phyloP scores from a whole-genome alignment of 2,888 invertebrate genomes.

The Troilus luridus region DNA sequence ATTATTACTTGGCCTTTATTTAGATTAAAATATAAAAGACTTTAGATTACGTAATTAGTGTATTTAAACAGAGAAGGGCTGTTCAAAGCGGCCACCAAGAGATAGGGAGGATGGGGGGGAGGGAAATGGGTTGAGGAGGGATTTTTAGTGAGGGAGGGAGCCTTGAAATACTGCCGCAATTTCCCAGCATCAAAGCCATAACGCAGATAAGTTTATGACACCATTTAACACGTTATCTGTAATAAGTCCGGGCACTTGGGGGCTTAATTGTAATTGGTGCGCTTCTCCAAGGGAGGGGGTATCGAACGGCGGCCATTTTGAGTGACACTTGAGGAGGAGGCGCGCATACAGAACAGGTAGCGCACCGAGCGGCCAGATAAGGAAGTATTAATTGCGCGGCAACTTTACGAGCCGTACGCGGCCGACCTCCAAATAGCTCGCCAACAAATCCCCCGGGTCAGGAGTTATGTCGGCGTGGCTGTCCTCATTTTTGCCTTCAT shows the following conservation, averaged over 20 bases:
- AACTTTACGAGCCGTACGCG: slow-evolving; percentile 54
- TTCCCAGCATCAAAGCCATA: slow-evolving; percentile 61
- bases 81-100: slow-evolving; percentile 49
- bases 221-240: slow-evolving; percentile 64
- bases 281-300: slow-evolving; percentile 53
- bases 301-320: slow-evolving; percentile 61
- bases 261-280: slow-evolving; percentile 62
- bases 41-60: slow-evolving; percentile 39
- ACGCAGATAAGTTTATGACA: slow-evolving; percentile 64
- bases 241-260: slow-evolving; percentile 60
- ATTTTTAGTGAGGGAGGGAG: slow-evolving; percentile 48
- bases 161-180: slow-evolving; percentile 62
- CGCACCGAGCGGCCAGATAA: slow-evolving; percentile 55
- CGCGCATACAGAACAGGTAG: slow-evolving; percentile 60
- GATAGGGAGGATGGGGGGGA: slow-evolving; percentile 45
- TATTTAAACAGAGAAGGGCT: slow-evolving; percentile 62
- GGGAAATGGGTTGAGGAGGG: slow-evolving; percentile 56
- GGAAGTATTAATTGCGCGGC: slow-evolving; percentile 59
- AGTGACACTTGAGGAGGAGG: slow-evolving; percentile 61
- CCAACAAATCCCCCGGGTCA: neutral
- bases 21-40: slow-evolving; percentile 35
- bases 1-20: neutral
- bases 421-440: slow-evolving; percentile 39
- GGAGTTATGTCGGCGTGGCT: slow-evolving; percentile 20
- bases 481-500: slow-evolving; percentile 48